These are phyloP conservation scores for Drosophila pectinifera DNA, from an alignment of 1,140 invertebrate species.

Conservation along the genomic window DNA sequence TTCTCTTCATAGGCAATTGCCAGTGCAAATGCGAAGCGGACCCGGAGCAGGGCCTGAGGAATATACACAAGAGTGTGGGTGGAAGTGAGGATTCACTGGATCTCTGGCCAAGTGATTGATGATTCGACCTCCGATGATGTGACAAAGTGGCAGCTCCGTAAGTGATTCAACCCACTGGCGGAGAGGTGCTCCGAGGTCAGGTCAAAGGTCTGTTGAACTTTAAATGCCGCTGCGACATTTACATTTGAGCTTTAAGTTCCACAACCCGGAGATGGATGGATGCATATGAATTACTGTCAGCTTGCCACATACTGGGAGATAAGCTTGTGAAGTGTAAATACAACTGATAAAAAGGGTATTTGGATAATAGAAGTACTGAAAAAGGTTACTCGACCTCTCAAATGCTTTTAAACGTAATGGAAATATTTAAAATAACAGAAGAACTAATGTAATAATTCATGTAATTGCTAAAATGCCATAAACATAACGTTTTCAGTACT, in stretches of 20 bases:
- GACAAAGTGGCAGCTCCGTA: conserved; percentile 61
- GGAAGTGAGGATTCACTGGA: conserved; percentile 2
- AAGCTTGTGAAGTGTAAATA: not conserved
- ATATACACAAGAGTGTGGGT: not conserved
- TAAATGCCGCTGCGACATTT: conserved; percentile 58
- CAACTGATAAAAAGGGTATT: too few relatives aligned
- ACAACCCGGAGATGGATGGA: conserved; percentile 39
- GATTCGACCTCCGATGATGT: conserved; percentile 69
- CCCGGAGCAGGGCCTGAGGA: not conserved
- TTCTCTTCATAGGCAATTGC: conserved; percentile 69
- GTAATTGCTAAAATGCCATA: too few relatives aligned
- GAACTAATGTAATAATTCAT: too few relatives aligned
- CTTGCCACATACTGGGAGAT: conserved; percentile 19
- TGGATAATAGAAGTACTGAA: too few relatives aligned
- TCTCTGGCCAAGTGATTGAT: conserved; percentile 61
- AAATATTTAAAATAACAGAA: too few relatives aligned
- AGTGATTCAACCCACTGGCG: conserved; percentile 46
- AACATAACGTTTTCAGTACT: too few relatives aligned
- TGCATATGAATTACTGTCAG: conserved; percentile 50
- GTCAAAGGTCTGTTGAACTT: conserved; percentile 69
- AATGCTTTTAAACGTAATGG: too few relatives aligned
- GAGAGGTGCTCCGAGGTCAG: conserved; percentile 26
- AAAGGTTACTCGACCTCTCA: too few relatives aligned
- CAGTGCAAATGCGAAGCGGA: conserved; percentile 43
- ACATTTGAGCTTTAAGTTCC: conserved; percentile 53